Evolutionary conservation across 2,888 invertebrate species (phyloP).

Genomic region (Andrena hattorfiana): DNA sequence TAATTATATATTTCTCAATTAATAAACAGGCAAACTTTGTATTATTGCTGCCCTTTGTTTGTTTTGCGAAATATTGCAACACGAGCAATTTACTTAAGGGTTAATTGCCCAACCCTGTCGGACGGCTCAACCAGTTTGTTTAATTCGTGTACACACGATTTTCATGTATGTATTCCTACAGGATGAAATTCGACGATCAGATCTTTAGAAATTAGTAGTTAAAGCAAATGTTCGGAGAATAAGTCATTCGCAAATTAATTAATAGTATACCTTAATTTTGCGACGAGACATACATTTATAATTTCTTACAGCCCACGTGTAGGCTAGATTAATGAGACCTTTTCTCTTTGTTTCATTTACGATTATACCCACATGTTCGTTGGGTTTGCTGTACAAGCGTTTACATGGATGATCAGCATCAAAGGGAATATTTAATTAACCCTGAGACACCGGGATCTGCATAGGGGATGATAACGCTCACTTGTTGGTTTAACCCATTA

Average conservation of each 20-base stretch:
- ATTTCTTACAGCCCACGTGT: neutral
- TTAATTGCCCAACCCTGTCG: conserved; percentile 20
- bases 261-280: neutral
- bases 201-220: neutral
- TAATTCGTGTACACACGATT: conserved; percentile 22
- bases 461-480: conserved; percentile 23
- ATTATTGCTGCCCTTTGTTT: conserved; percentile 6
- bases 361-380: conserved; percentile 9
- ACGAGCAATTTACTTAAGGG: conserved; percentile 19
- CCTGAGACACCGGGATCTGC: conserved; percentile 14
- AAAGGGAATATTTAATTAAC: conserved; percentile 77
- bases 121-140: conserved; percentile 19
- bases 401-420: conserved; percentile 41
- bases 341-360: conserved; percentile 3
- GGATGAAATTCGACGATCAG: neutral
- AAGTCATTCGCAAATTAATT: neutral
- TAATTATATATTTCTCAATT: neutral
- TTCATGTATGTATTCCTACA: neutral
- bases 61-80: neutral
- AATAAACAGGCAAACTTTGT: neutral
- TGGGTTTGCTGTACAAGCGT: neutral
- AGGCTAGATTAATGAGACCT: conserved; percentile 9
- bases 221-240: neutral
- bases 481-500: conserved; percentile 47
- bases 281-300: neutral